A percentile compares a stretch with the other conserved stretches of the same genome.
Evolutionary conservation across 2,797 vertebrate species (phyloP).

Genomic region (Crenichthys baileyi): DNA sequence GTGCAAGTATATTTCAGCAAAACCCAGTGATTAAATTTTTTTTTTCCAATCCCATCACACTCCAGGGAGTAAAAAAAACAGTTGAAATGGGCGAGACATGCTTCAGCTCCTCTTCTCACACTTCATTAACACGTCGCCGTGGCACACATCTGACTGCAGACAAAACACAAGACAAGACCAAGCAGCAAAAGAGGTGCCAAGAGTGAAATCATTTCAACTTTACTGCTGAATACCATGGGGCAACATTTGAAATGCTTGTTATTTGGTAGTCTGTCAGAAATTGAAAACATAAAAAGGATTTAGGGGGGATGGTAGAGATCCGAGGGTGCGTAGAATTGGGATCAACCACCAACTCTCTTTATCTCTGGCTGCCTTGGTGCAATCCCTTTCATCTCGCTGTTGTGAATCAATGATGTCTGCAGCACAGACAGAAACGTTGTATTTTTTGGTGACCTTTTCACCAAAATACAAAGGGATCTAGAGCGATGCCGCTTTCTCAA

Average conservation of each 20-base stretch:
- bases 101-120: constrained; percentile 90
- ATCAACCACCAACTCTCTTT: constrained; percentile 61
- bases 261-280: constrained; percentile 76
- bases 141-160: constrained; percentile 68
- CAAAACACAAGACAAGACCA: constrained; percentile 50
- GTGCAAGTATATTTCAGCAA: background rate
- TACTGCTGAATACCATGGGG: constrained; percentile 36
- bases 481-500: constrained; percentile 1
- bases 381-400: constrained; percentile 67
- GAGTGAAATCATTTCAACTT: constrained; percentile 14
- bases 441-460: constrained; percentile 48
- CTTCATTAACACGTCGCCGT: constrained; percentile 88
- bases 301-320: constrained; percentile 43
- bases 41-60: constrained; percentile 38
- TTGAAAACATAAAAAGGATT: constrained; percentile 43
- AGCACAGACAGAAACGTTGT: constrained; percentile 27
- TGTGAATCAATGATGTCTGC: constrained; percentile 55
- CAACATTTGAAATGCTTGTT: constrained; percentile 56
- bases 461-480: constrained; percentile 34
- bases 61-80: constrained; percentile 72
- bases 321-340: constrained; percentile 51
- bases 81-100: constrained; percentile 82
- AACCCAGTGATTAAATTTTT: constrained; percentile 1
- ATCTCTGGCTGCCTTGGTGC: constrained; percentile 53
- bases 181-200: constrained; percentile 22